Conservation (phyloP, 92 coral and sea anemone species). For the Epizoanthus stellaris region DNA sequence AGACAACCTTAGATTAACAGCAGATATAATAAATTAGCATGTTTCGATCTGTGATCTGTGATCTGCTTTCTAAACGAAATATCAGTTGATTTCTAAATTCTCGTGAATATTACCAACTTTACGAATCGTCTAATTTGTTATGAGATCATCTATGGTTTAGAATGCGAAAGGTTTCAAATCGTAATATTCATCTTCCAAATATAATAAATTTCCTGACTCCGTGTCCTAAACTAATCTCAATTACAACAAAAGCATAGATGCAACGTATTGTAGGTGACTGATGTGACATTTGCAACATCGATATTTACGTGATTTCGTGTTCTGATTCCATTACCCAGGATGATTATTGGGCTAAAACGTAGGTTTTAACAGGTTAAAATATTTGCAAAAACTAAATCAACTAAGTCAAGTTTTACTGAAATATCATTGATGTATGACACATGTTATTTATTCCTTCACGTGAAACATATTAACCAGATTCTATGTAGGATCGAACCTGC, state of each 20-base stretch:
- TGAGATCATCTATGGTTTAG: too few species aligned
- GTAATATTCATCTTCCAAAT: too few species aligned
- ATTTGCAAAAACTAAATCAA: background rate
- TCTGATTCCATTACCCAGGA: slow-evolving; percentile 44
- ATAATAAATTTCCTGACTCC: too few species aligned
- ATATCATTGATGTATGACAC: background rate
- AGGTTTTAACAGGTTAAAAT: background rate
- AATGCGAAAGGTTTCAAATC: too few species aligned
- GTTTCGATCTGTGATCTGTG: too few species aligned
- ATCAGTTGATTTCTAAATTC: too few species aligned
- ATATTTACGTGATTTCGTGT: background rate
- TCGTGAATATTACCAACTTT: too few species aligned
- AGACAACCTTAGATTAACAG: too few species aligned
- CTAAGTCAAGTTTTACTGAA: background rate
- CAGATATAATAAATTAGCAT: too few species aligned
- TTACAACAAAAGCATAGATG: background rate
- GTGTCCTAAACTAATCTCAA: background rate
- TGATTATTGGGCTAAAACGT: background rate
- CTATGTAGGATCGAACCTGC: background rate
- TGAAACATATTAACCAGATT: background rate
- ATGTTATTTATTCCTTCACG: background rate
- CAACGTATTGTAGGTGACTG: background rate
- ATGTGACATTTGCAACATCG: background rate
- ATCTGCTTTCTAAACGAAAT: too few species aligned
- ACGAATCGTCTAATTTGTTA: too few species aligned